Conservation (phyloP, 2,797 vertebrate species). For the Sphenodon punctatus region DNA sequence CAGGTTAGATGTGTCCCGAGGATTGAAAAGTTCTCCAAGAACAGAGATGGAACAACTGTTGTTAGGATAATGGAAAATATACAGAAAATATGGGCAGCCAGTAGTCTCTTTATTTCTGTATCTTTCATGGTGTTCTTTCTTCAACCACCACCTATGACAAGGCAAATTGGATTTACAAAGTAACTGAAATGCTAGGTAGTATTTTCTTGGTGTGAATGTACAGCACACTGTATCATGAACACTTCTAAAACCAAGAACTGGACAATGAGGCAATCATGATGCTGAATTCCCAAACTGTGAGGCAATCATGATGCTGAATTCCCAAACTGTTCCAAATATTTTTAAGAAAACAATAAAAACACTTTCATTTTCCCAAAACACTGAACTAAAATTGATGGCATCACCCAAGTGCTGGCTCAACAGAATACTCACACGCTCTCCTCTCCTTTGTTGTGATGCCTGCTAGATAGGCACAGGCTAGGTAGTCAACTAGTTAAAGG, state of each 20-base stretch:
- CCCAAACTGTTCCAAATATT: not conserved
- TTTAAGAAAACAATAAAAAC: not conserved
- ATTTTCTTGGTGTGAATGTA: accelerated
- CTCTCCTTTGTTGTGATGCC: too few species aligned
- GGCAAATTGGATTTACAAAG: not conserved
- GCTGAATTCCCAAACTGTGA: too few species aligned
- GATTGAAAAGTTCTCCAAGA: conserved; percentile 85
- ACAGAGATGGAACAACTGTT: conserved; percentile 76
- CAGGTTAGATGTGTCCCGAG: conserved; percentile 88
- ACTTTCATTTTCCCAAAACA: too few species aligned
- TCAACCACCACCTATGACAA: conserved; percentile 36
- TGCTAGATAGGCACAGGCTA: too few species aligned
- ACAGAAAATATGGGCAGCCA: conserved; percentile 84
- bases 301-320: not conserved
- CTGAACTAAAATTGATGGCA: not conserved
- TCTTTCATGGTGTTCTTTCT: conserved; percentile 83
- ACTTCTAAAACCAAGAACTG: accelerated
- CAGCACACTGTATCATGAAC: not conserved
- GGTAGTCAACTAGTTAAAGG: too few species aligned
- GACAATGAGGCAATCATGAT: too few species aligned
- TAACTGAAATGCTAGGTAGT: accelerated
- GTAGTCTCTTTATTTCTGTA: conserved; percentile 85
- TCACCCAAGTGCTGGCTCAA: not conserved
- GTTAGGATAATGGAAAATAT: conserved; percentile 81
- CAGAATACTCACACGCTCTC: not conserved